These are phyloP conservation scores for Eulemur albifrons DNA, from an alignment of 2,797 vertebrate genomes.

Conservation along the genomic window DNA sequence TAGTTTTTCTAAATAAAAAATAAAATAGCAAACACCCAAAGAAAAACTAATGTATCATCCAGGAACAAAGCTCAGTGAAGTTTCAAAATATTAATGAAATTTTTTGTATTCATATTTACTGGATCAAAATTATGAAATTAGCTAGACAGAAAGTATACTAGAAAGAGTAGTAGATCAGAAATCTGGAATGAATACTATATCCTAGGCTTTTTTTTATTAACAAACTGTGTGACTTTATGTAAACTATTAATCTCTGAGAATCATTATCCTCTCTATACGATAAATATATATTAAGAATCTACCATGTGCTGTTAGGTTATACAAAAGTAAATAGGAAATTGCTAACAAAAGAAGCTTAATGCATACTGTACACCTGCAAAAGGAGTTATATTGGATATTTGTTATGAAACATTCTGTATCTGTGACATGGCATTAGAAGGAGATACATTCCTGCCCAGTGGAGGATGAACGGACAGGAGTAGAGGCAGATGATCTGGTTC, in stretches of 20 bases:
- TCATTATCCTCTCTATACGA: no score
- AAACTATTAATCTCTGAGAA: no score
- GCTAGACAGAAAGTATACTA: neutral
- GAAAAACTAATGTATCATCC: neutral
- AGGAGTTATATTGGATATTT: neutral
- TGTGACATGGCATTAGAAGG: neutral
- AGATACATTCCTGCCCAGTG: neutral
- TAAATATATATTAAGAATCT: no score
- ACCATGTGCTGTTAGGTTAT: no score
- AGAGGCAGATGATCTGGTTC: neutral
- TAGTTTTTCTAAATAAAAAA: neutral
- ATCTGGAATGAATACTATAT: neutral
- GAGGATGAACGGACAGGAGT: neutral
- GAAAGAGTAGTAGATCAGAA: neutral
- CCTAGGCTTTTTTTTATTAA: neutral
- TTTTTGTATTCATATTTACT: neutral
- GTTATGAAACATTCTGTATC: neutral
- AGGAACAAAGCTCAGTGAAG: neutral
- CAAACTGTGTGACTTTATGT: no score
- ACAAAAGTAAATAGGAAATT: no score
- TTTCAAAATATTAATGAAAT: neutral
- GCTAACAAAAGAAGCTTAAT: neutral
- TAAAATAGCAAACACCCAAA: neutral
- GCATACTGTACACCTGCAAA: neutral
- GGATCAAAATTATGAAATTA: neutral